Base-by-base conservation (phyloP, 2,888 invertebrate species). In the Andricus curvator region DNA sequence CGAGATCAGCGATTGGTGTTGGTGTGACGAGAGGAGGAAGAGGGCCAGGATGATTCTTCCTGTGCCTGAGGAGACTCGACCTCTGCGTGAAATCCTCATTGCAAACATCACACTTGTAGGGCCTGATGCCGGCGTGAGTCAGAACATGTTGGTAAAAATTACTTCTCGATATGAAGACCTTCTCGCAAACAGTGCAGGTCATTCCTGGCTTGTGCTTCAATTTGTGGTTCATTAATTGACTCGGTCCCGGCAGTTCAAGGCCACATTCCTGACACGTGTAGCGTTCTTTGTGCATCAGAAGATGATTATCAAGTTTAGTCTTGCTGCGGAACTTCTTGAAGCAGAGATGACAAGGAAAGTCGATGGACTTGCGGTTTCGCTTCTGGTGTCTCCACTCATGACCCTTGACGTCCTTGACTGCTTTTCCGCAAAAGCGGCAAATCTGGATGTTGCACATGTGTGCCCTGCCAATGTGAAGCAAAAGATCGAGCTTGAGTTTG, bases 81-180 rank as follows among this genome's bases (percentile, higher is more conserved):
- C 87, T 84, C 80, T 87, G 89, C 2, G 87, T 87, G 48, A 89
- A 89, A 33, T 85, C 84, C 48, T 87, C 86, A 8, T 84, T 85
- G 78, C 89, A 88, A 4, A 89, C 76, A 66, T 89, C 88, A 41
- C 89, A 77, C 90, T 86, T 88, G 79, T 90, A 90, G 0, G 89
- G 89, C 11, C 90, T 81, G 17, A 88, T 85, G 0, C 87, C 88
- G 6, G 89, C 88, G 60, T 91, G 90, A 6, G 88, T 88, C 1
- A 90, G 82, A 5, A 90, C 86, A 78, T 90, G 91, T 33, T 88
- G 88, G 78, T 90, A 87, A 62, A 85, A 90, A 80, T 88, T 88
- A 33, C 86, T 88, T 62, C 79, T 83, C 0, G 86, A 86, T 1
- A 81, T 51, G 29, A 90, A 90, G 2, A 62, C 67, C 64, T 87